These are phyloP conservation scores for Hippoglossus stenolepis DNA, from an alignment of 2,113 vertebrate genomes.

Conservation along the genomic window DNA sequence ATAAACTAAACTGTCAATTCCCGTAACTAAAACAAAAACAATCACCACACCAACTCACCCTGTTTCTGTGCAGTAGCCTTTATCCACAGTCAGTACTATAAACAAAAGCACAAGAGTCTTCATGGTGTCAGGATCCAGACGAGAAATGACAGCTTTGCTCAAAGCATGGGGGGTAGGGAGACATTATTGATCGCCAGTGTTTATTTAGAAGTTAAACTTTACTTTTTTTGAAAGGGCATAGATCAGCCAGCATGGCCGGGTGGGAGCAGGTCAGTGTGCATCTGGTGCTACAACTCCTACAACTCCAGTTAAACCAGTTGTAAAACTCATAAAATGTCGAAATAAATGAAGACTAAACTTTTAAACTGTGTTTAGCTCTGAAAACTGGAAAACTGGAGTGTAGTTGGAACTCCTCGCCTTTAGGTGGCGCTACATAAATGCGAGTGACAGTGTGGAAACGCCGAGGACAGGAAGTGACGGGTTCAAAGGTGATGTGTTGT, in stretches of 20 bases:
- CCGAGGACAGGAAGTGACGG: slow-evolving; percentile 15
- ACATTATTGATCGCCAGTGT: slow-evolving; percentile 78
- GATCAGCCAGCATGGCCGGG: slow-evolving; percentile 14
- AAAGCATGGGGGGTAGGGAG: slow-evolving; percentile 16
- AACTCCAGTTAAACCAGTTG: neutral
- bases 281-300: neutral
- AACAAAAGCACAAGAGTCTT: slow-evolving; percentile 51
- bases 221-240: slow-evolving; percentile 53
- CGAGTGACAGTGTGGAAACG: neutral
- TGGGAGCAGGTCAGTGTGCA: neutral
- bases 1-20: neutral
- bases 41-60: slow-evolving; percentile 64
- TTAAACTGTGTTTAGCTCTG: neutral
- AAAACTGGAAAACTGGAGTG: neutral
- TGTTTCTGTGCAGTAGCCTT: slow-evolving; percentile 53
- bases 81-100: slow-evolving; percentile 57
- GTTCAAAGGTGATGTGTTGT: slow-evolving; percentile 52
- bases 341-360: neutral
- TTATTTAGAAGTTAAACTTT: slow-evolving; percentile 81
- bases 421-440: slow-evolving; percentile 19
- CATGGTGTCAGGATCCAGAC: slow-evolving; percentile 67
- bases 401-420: slow-evolving; percentile 31
- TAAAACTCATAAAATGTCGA: neutral
- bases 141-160: slow-evolving; percentile 33
- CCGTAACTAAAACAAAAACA: neutral